Percentiles rank a stretch among this genome's conserved stretches.
These are phyloP conservation scores for Turnix velox DNA, from an alignment of 2,113 vertebrate species.

Conservation along the genomic window DNA sequence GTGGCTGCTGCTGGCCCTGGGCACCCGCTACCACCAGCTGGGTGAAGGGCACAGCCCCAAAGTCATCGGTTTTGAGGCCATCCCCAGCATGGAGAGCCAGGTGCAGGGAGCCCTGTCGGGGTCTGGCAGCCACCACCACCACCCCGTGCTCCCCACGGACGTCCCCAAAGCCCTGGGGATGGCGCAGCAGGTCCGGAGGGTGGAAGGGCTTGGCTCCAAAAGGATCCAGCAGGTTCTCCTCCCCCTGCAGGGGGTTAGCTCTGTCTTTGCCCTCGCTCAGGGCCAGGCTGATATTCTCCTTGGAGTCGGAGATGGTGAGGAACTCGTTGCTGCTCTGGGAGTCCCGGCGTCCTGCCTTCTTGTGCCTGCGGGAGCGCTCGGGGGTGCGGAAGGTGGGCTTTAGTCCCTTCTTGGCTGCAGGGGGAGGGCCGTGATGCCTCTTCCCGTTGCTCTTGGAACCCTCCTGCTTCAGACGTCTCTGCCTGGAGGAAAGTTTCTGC, in stretches of 20 bases:
- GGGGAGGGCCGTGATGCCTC: constrained; percentile 90
- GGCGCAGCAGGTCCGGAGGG: constrained; percentile 76
- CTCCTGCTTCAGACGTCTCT: constrained; percentile 90
- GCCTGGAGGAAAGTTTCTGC: constrained; percentile 88
- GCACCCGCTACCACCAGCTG: constrained; percentile 80
- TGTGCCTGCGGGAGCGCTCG: constrained; percentile 85
- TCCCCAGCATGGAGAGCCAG: constrained; percentile 66
- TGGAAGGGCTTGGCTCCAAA: constrained; percentile 94
- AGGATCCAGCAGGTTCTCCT: constrained; percentile 83
- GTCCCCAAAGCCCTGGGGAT: constrained; percentile 76
- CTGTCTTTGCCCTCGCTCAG: constrained; percentile 82
- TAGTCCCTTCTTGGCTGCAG: constrained; percentile 75
- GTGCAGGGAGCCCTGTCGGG: constrained; percentile 76
- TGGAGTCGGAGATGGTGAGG: constrained; percentile 89
- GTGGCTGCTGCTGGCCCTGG: constrained; percentile 68
- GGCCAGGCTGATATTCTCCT: constrained; percentile 90
- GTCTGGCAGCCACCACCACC: constrained; percentile 61
- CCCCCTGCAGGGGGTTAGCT: constrained; percentile 68
- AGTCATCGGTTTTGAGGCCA: constrained; percentile 85
- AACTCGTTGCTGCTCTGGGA: constrained; percentile 97
- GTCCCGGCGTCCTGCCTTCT: constrained; percentile 86
- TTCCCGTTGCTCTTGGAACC: constrained; percentile 80
- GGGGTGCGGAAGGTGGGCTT: constrained; percentile 91
- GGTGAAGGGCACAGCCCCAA: constrained; percentile 93
- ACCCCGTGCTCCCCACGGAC: constrained; percentile 69